Base-by-base conservation (phyloP, 2,888 invertebrate genomes). In the Leptinotarsa haldemani region DNA sequence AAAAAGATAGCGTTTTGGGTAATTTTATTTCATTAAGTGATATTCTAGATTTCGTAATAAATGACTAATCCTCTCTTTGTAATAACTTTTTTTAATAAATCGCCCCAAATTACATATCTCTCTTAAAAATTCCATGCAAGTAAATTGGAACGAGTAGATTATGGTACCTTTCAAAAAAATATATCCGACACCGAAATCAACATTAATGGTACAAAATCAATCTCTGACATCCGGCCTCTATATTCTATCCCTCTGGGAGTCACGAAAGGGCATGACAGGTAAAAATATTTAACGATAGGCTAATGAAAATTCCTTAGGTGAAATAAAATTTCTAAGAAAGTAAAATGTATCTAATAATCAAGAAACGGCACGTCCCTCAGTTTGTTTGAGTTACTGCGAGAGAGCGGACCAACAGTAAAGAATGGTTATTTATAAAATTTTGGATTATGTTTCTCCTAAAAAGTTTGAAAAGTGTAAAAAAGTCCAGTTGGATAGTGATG, bases 231-330 rank as follows among this genome's bases (percentile, higher is more conserved):
- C 70, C 68, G 77, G 74, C 73, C 74, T 65, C 74, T 63, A 70
- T 70, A 71, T 53, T 46, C 47, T 18, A 68, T 61, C 74, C 65
- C 58, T 61, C 61, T 65, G 56, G 65, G 75, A 63, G 48, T 48
- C 56, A 69, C 50, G 15, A 68, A 69, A 65, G 65, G 69, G 53
- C 70, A 50, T 69, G 48, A 73, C 78, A 78, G 78, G 78, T 78
- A 78, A 50, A 76, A 78, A 74, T 76, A 72, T 71, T 76, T 74
- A 65, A 74, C 48, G 69, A 66, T 47, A 53, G 40, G 47, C 30
- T 78, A 78, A 76, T 73, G 74, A 74, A 72, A 78, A 78, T 78
- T 78, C 76, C 74, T 73, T 65, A 73, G 65, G 71, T 76, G 56
- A 56, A 68, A 68, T 68, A 56, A 56, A 56, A 68, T 56, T 68